phyloP scores from a whole-genome alignment of 2,888 invertebrate genomes.

The Apodemia mormo region DNA sequence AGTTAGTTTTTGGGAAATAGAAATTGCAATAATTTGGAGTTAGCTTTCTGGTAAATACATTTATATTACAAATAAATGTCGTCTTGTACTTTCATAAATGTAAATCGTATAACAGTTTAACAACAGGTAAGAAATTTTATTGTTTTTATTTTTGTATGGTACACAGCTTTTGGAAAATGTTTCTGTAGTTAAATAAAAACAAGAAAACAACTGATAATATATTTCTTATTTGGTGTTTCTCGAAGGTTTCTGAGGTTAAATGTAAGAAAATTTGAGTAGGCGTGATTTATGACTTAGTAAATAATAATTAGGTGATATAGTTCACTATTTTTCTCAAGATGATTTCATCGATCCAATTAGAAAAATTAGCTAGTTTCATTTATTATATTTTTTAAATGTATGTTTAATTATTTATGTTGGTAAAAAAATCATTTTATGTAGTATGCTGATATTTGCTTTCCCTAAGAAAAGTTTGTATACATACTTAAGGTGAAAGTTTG shows the following conservation, averaged over 20 bases:
- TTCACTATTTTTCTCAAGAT: conserved; percentile 15
- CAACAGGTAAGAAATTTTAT: conserved; percentile 17
- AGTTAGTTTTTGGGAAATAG: conserved; percentile 42
- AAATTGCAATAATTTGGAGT: conserved; percentile 47
- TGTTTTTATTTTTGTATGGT: background rate
- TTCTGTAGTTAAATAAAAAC: background rate
- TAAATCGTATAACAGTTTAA: conserved; percentile 7
- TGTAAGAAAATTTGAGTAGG: conserved; percentile 16
- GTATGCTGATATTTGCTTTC: conserved; percentile 43
- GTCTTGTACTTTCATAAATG: conserved; percentile 25
- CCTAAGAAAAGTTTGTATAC: conserved; percentile 40
- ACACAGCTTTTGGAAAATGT: background rate
- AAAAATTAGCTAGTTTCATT: background rate
- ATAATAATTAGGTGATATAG: conserved; percentile 20
- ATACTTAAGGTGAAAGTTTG: conserved; percentile 43
- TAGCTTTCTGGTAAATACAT: conserved; percentile 41
- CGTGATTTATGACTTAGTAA: conserved; percentile 20
- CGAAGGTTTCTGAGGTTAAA: background rate
- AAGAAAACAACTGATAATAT: background rate
- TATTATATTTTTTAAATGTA: background rate
- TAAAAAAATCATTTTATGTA: conserved; percentile 61
- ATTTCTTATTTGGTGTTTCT: conserved; percentile 2
- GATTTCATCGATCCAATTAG: conserved; percentile 21
- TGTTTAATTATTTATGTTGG: conserved; percentile 37
- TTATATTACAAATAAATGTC: conserved; percentile 45